Conservation (phyloP, 2,797 vertebrate genomes). For the Stomatorhinus walkeri region DNA sequence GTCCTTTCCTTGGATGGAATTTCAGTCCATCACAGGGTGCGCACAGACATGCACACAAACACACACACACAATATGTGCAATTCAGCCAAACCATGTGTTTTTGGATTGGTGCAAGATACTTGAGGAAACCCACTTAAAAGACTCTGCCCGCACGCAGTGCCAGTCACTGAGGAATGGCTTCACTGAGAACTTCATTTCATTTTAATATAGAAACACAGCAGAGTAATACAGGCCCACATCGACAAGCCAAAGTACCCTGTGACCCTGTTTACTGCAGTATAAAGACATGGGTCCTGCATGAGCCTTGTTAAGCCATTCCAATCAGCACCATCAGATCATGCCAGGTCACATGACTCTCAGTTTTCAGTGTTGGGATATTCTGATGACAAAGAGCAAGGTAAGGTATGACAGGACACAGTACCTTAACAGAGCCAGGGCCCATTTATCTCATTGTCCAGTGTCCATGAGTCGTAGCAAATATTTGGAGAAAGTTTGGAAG, state of each 20-base stretch:
- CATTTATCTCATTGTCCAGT: slow-evolving; percentile 9
- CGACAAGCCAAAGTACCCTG: background rate
- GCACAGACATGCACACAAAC: background rate
- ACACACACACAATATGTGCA: background rate
- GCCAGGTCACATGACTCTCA: background rate
- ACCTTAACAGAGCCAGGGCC: background rate
- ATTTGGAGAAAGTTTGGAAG: slow-evolving; percentile 1
- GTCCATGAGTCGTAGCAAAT: slow-evolving; percentile 2
- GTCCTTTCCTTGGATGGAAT: background rate
- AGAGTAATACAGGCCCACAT: background rate
- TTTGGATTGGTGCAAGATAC: background rate
- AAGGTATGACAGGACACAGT: background rate
- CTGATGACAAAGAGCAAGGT: background rate
- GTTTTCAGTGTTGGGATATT: background rate
- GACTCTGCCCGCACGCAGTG: background rate
- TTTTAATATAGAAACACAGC: background rate
- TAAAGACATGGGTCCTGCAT: background rate
- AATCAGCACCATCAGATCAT: background rate
- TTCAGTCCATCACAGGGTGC: background rate
- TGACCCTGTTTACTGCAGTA: background rate
- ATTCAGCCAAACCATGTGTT: background rate
- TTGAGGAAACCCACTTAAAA: background rate
- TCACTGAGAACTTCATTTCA: background rate
- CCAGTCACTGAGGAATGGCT: background rate
- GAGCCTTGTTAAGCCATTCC: background rate